A percentile compares a stretch with the other conserved stretches of the same genome.
Evolutionary conservation across 2,888 invertebrate species (phyloP).

Genomic region (Agrochola macilenta): DNA sequence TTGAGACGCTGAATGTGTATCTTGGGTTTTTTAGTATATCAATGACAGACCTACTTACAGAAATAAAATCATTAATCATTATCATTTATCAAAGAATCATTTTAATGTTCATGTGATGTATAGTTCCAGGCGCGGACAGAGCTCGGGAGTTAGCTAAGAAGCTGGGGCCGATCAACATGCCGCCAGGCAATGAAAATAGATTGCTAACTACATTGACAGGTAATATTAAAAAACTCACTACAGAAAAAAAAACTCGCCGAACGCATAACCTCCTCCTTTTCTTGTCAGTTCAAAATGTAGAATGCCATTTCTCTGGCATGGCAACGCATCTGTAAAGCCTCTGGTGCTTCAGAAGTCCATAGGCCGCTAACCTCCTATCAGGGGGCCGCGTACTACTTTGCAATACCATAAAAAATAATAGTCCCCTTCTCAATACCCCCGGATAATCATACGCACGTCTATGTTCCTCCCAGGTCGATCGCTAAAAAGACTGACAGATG

Average conservation of each 20-base stretch:
- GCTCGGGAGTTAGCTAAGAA: slow-evolving; percentile 85
- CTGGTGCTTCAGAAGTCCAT: neutral
- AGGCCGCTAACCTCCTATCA: too few relatives aligned
- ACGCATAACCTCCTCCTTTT: neutral
- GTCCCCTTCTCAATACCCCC: neutral
- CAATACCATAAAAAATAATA: neutral
- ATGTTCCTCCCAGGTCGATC: slow-evolving; percentile 80
- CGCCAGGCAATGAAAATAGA: slow-evolving; percentile 83
- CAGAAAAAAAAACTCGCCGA: neutral
- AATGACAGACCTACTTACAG: too few relatives aligned
- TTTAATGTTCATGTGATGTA: neutral
- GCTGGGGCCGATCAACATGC: slow-evolving; percentile 83
- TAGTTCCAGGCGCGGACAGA: slow-evolving; percentile 86
- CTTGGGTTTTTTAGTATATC: too few relatives aligned
- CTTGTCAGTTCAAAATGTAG: neutral
- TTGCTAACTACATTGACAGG: slow-evolving; percentile 88
- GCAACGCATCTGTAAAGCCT: neutral
- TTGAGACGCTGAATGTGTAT: too few relatives aligned
- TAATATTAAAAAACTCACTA: slow-evolving; percentile 48
- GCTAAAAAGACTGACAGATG: slow-evolving; percentile 87
- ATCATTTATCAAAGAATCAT: neutral
- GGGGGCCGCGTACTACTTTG: too few relatives aligned
- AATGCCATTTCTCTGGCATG: neutral
- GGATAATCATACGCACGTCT: neutral
- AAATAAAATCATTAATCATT: too few relatives aligned